phyloP scores from a whole-genome alignment of 2,888 invertebrate genomes.

The Eulithis testata region DNA sequence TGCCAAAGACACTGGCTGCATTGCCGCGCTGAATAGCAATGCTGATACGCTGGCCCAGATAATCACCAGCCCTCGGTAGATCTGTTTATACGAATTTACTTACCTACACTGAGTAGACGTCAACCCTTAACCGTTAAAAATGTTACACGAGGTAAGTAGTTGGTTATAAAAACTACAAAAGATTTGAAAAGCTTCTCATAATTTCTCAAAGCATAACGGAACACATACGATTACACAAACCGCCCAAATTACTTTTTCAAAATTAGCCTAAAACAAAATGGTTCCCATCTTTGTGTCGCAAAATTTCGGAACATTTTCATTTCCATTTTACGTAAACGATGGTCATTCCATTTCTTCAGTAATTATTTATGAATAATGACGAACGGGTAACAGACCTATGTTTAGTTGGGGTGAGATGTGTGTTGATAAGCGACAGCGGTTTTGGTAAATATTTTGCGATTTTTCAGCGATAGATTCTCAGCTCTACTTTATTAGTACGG shows the following conservation, averaged over 20 bases:
- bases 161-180: background rate
- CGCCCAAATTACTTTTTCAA: constrained; percentile 27
- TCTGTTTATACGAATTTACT: no score
- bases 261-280: constrained; percentile 42
- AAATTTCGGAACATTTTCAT: constrained; percentile 58
- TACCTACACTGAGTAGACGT: no score
- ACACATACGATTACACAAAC: constrained; percentile 31
- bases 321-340: constrained; percentile 58
- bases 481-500: no score
- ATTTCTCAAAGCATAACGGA: constrained; percentile 26
- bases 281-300: constrained; percentile 60
- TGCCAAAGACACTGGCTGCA: no score
- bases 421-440: constrained; percentile 10
- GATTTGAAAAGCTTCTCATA: constrained; percentile 10
- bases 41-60: no score
- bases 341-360: constrained; percentile 63
- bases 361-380: constrained; percentile 51
- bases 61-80: no score
- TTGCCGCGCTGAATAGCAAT: no score
- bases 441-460: no score
- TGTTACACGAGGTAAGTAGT: background rate
- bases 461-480: no score
- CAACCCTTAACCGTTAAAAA: no score
- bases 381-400: constrained; percentile 29
- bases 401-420: constrained; percentile 29